Evolutionary conservation across 2,888 invertebrate genomes (phyloP), one percentile per base, ranked within the genome.

Genomic region (Scaptodrosophila latifasciaeformis): DNA sequence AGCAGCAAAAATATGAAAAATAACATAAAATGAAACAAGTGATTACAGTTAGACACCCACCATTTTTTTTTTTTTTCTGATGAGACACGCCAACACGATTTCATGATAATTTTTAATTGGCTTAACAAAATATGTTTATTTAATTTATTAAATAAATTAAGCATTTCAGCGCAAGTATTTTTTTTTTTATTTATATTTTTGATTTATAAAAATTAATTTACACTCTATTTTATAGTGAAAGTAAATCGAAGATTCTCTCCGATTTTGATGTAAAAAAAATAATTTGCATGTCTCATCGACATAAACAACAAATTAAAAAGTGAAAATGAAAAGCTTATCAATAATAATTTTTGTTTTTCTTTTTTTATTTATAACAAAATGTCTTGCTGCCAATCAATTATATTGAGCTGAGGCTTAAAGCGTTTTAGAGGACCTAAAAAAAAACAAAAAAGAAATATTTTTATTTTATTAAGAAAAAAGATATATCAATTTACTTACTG

Each of bases 391-490:
- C 91, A 91, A 62, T 87, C 87, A n/a, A 88, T 78, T 17, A 88
- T 86, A 72, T 85, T 86, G 49, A 89, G 83, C 29, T 89, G 87
- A 18, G 92, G 92, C 49, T 91, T 89, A 81, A 89, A 89, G 69
- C 90, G 87, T 62, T 91, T 84, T 60, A 89, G 87, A 9, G 90
- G 88, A 75, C 89, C 92, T 92, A 87, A 64, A 89, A 89, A 12
- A 34, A 19, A 49, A 65, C 54, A 79, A 18, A 45, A 15, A 46
- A 37, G 44, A 9, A 31, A 50, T 31, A 12, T 6, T 30, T 1
- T 30, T 30, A 30, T 30, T 30, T 30, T 12, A 12, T 19, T 3
- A 30, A 40, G 45, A 19, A 42, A 2, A 27, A 3, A 12, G 35
- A 45, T 12, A 15, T 42, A 1, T 3, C 19, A 17, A 29, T 15